phyloP scores from a whole-genome alignment of 2,113 vertebrate genomes.

The Pionites leucogaster region DNA sequence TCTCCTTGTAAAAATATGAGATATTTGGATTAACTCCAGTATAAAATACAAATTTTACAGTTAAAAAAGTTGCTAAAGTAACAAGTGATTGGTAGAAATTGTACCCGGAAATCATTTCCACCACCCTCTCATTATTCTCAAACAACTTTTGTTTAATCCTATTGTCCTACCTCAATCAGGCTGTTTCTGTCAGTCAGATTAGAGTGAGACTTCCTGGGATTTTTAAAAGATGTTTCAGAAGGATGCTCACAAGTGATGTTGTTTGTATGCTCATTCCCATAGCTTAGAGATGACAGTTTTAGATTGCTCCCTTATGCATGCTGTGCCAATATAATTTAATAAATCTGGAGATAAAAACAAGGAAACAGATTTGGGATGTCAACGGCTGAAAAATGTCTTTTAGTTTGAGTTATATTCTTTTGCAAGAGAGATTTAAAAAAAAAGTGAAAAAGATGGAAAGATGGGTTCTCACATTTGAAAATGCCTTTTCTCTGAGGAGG shows the following conservation, averaged over 20 bases:
- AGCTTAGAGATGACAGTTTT: neutral
- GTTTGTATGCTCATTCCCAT: neutral
- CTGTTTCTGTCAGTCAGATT: neutral
- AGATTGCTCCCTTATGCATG: neutral
- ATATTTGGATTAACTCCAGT: neutral
- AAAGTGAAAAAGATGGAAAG: neutral
- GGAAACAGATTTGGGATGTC: neutral
- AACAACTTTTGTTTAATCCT: neutral
- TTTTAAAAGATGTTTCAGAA: neutral
- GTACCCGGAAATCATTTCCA: neutral
- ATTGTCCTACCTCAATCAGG: neutral
- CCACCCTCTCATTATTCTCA: neutral
- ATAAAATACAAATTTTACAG: neutral
- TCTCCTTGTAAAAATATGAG: neutral
- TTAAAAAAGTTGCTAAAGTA: neutral
- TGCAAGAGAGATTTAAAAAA: neutral
- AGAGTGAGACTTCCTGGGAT: neutral
- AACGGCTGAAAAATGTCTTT: neutral
- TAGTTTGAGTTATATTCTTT: neutral
- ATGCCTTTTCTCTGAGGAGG: neutral
- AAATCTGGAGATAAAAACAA: neutral
- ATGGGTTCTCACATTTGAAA: neutral
- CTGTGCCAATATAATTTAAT: neutral
- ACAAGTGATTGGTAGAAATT: neutral
- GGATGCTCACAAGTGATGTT: neutral